A percentile compares a stretch with the other conserved stretches of the same genome.
These are phyloP conservation scores for Tautogolabrus adspersus DNA, from an alignment of 2,113 vertebrate genomes.

Conservation along the genomic window DNA sequence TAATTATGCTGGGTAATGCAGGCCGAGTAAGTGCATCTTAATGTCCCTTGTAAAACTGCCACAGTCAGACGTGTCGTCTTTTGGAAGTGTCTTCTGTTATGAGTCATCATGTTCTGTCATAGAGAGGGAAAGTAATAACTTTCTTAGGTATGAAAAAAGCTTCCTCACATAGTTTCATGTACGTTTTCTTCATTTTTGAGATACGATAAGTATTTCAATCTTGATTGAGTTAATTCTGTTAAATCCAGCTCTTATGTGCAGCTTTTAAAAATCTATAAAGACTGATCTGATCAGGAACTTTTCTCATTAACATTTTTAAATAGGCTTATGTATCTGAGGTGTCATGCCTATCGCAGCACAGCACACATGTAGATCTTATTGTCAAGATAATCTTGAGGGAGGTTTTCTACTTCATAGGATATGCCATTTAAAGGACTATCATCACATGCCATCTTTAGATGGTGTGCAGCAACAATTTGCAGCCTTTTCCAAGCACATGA, in stretches of 20 bases:
- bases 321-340: background rate
- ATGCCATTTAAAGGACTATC: conserved; percentile 36
- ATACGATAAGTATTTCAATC: background rate
- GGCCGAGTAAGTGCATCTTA: conserved; percentile 42
- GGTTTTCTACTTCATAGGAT: conserved; percentile 28
- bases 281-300: background rate
- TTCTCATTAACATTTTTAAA: conserved; percentile 2
- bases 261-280: background rate
- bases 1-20: conserved; percentile 49
- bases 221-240: background rate
- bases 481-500: conserved; percentile 46
- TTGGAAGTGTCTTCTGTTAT: background rate
- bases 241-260: background rate
- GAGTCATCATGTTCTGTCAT: background rate
- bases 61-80: conserved; percentile 30
- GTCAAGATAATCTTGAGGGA: conserved; percentile 9
- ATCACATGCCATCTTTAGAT: conserved; percentile 37
- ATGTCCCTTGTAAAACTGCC: conserved; percentile 46
- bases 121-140: background rate
- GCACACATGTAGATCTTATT: conserved; percentile 9
- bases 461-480: conserved; percentile 20
- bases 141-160: background rate
- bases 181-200: background rate
- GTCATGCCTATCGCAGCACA: conserved; percentile 6
- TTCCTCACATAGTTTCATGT: background rate